Percentiles rank a stretch among this genome's conserved stretches.
Evolutionary conservation across 2,888 invertebrate species (phyloP).

Genomic region (Acleris literana): DNA sequence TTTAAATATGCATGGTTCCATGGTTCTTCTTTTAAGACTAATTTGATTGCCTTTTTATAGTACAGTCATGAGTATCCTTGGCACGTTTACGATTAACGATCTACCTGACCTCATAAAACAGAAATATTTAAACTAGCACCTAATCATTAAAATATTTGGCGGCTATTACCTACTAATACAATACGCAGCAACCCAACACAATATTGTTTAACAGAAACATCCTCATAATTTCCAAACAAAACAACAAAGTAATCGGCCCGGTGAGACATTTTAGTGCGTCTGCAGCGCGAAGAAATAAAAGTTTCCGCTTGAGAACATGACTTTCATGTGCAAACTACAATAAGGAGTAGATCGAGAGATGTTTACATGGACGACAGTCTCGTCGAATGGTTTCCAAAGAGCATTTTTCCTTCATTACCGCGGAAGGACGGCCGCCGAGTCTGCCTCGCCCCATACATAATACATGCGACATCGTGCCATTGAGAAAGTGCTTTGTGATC

Average conservation of each 20-base stretch:
- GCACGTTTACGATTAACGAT: slow-evolving; percentile 56
- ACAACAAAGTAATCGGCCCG: slow-evolving; percentile 16
- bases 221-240: neutral
- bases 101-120: slow-evolving; percentile 24
- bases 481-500: slow-evolving; percentile 81
- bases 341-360: neutral
- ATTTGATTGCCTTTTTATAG: slow-evolving; percentile 48
- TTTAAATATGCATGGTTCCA: slow-evolving; percentile 1
- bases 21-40: slow-evolving; percentile 5
- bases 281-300: slow-evolving; percentile 23
- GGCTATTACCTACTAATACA: neutral
- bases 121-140: neutral
- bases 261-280: slow-evolving; percentile 21
- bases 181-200: neutral
- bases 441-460: slow-evolving; percentile 69
- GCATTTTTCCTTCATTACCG: slow-evolving; percentile 31
- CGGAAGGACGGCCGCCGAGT: slow-evolving; percentile 49
- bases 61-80: slow-evolving; percentile 51
- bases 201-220: neutral
- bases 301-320: slow-evolving; percentile 17
- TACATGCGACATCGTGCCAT: slow-evolving; percentile 78
- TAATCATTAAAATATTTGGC: neutral
- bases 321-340: neutral
- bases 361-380: slow-evolving; percentile 25
- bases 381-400: slow-evolving; percentile 22